A percentile compares a stretch with the other conserved stretches of the same genome.
Conservation (phyloP, 2,888 invertebrate species). For the Sclerodermus sp. region DNA sequence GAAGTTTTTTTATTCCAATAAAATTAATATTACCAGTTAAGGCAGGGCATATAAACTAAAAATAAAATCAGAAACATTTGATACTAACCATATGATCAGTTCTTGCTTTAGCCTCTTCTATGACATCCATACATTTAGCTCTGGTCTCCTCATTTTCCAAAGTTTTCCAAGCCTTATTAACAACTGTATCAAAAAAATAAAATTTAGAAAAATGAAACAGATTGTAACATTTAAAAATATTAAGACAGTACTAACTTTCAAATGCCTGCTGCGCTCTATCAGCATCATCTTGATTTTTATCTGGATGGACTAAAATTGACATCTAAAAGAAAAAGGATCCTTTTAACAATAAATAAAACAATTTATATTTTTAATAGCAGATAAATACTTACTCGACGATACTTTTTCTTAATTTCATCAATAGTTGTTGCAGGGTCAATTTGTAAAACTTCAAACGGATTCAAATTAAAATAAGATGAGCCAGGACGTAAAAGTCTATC, state of each 20-base stretch:
- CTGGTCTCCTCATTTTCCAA: conserved; percentile 93
- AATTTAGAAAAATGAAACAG: background rate
- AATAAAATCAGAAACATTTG: too few species aligned
- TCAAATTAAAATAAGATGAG: conserved; percentile 97
- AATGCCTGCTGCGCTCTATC: conserved; percentile 93
- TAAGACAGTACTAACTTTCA: conserved; percentile 63
- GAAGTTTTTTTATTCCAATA: conserved; percentile 22
- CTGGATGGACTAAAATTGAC: conserved; percentile 98
- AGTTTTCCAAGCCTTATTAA: conserved; percentile 94
- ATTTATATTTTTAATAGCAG: background rate
- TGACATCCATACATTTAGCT: conserved; percentile 92
- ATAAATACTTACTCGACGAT: conserved; percentile 68
- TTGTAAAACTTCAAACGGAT: conserved; percentile 92
- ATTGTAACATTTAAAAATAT: background rate
- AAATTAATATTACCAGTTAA: too few species aligned
- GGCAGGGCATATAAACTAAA: too few species aligned
- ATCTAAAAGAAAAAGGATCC: conserved; percentile 60
- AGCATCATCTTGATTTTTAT: conserved; percentile 95
- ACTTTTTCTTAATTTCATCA: conserved; percentile 95
- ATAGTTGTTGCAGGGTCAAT: conserved; percentile 86
- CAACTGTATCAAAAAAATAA: conserved; percentile 63
- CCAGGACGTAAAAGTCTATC: conserved; percentile 94
- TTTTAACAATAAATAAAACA: background rate
- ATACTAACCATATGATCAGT: conserved; percentile 86
- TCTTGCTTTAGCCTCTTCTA: conserved; percentile 94